Evolutionary conservation across 2,888 invertebrate genomes (phyloP).

Genomic region (Automeris io): DNA sequence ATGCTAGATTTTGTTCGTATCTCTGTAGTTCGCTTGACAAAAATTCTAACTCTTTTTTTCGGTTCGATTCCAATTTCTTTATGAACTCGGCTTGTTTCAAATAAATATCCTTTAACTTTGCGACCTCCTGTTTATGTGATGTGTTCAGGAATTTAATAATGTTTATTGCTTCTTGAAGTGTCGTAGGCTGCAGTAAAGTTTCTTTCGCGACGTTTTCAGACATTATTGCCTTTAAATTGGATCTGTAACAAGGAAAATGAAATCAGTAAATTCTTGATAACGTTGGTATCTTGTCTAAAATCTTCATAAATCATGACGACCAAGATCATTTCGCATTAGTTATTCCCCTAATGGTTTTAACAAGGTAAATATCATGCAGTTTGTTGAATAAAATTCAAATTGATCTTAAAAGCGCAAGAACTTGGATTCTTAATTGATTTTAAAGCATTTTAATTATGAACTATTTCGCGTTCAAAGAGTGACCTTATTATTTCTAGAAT

Average conservation of each 20-base stretch:
- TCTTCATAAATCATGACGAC: not conserved
- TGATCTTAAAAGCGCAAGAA: constrained; percentile 2
- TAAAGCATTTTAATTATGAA: constrained; percentile 3
- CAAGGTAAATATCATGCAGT: constrained; percentile 4
- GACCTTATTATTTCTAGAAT: not conserved
- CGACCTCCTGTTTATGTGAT: constrained; percentile 64
- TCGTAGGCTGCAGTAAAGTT: constrained; percentile 52
- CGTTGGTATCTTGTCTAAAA: not conserved
- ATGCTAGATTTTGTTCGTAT: constrained; percentile 62
- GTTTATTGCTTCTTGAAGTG: constrained; percentile 66
- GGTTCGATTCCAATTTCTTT: constrained; percentile 61
- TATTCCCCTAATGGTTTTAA: not conserved
- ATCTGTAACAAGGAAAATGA: constrained; percentile 36
- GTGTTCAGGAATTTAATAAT: constrained; percentile 65
- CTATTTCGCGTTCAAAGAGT: not conserved
- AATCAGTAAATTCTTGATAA: constrained; percentile 2
- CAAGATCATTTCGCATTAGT: not conserved
- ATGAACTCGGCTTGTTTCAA: constrained; percentile 56
- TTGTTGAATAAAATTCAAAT: constrained; percentile 1
- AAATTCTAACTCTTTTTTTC: constrained; percentile 66
- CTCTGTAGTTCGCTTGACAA: constrained; percentile 62
- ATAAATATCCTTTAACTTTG: constrained; percentile 51
- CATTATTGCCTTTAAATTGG: constrained; percentile 33
- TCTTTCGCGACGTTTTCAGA: constrained; percentile 39
- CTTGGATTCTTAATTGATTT: constrained; percentile 4